Conservation (phyloP, 2,113 vertebrate genomes). For the Odocoileus hemionus region DNA sequence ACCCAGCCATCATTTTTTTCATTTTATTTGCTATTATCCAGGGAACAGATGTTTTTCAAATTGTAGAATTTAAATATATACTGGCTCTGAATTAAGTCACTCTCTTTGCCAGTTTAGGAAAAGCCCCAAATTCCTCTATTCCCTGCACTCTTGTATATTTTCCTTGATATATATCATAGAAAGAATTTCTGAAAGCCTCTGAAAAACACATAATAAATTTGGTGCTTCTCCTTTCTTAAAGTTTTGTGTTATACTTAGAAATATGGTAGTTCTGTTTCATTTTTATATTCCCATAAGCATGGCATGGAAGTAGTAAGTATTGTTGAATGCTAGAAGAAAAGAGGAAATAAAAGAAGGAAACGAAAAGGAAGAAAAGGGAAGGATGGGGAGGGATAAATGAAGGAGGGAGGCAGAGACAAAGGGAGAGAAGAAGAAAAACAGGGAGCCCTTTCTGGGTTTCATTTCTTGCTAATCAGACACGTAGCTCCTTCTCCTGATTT, state of each 20-base stretch:
- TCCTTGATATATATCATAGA: constrained; percentile 38
- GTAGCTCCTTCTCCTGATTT: fast-evolving
- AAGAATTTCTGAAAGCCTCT: constrained; percentile 58
- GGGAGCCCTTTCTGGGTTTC: not conserved
- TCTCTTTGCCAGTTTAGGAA: constrained; percentile 34
- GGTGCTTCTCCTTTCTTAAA: constrained; percentile 12
- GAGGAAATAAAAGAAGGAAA: not conserved
- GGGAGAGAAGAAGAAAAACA: not conserved
- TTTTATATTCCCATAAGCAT: constrained; percentile 27
- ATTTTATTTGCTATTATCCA: not conserved
- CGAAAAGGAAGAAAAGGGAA: not conserved
- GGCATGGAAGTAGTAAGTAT: not conserved
- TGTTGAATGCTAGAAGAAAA: not conserved
- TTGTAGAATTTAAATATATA: constrained; percentile 34
- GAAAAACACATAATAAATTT: constrained; percentile 61
- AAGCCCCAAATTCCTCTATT: constrained; percentile 30
- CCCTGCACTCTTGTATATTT: constrained; percentile 9
- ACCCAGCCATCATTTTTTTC: not conserved
- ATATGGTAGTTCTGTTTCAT: constrained; percentile 16
- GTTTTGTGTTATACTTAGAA: constrained; percentile 53
- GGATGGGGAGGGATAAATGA: fast-evolving
- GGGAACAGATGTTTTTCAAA: constrained; percentile 43
- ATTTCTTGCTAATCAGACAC: not conserved
- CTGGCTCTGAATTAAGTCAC: not conserved
- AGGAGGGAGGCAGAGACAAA: too few relatives aligned